Evolutionary conservation across 2,113 vertebrate genomes (phyloP), one percentile per base, ranked within the genome.

Genomic region (Aramus guarauna): DNA sequence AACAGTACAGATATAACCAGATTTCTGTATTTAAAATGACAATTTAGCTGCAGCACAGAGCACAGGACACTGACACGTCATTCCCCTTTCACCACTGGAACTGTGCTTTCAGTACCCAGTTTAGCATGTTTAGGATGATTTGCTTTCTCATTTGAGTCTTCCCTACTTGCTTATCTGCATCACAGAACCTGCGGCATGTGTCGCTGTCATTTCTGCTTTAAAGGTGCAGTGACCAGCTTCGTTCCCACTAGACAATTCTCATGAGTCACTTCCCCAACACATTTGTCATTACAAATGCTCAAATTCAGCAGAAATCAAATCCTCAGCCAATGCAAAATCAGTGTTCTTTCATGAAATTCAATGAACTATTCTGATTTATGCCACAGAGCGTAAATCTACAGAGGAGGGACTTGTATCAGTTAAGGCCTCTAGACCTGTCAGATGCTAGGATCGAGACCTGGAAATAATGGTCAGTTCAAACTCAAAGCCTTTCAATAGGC

Each of bases 311-410:
- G 53, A 87, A 95, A 82, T 19, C 23, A 93, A 89, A 83, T 37
- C 62, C 22, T 75, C 21, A 83, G 16, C 29, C 41, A 37, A 36
- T 76, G 45, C 37, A 91, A 95, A 97, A 95, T 91, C 80, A 91
- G 48, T 50, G 14, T 81, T 27, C 45, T 92, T 95, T 95, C 86
- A 91, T 48, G 37, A 92, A 92, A 97, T 78, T 75, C 39, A 79
- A 47, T 68, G 20, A 96, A 76, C 12, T 82, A 11, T 45, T 88
- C 47, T 67, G 55, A 88, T 92, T 94, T 94, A 89, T 86, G 36
- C 45, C 26, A 66, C 58, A 69, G 20, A 94, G 29, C 34, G 83
- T 55, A 82, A 78, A 95, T 64, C 36, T 82, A 34, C 24, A 82
- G 73, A 91, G 29, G 53, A 92, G n/a, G 9, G 14, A 78, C 22